phyloP scores from a whole-genome alignment of 1,140 invertebrate genomes.

The Drosophila tani region DNA sequence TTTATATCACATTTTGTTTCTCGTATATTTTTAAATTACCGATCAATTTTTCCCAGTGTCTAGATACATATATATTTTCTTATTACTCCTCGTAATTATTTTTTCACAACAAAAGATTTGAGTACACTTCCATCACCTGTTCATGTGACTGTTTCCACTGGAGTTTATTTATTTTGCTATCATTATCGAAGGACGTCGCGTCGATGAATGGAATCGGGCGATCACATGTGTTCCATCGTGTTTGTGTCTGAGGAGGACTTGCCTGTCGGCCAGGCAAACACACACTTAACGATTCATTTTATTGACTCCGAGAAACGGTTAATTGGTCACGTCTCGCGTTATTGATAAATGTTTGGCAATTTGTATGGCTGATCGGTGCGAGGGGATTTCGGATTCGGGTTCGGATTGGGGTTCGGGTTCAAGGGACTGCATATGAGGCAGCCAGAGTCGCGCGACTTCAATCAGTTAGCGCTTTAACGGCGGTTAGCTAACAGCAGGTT shows the following conservation, averaged over 20 bases:
- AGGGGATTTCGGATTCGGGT: neutral
- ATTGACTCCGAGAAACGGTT: slow-evolving; percentile 60
- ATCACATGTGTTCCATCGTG: slow-evolving; percentile 28
- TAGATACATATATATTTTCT: neutral
- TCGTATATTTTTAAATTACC: too few relatives aligned
- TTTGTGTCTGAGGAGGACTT: slow-evolving; percentile 16
- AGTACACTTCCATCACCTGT: slow-evolving; percentile 15
- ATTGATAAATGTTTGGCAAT: slow-evolving; percentile 77
- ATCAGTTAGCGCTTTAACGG: slow-evolving; percentile 58
- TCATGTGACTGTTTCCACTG: slow-evolving; percentile 14
- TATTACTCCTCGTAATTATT: slow-evolving; percentile 3
- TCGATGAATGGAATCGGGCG: slow-evolving; percentile 3
- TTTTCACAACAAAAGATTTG: slow-evolving; percentile 10
- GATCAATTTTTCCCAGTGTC: neutral
- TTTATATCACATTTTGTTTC: neutral
- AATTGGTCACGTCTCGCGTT: slow-evolving; percentile 72
- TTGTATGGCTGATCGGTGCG: slow-evolving; percentile 45
- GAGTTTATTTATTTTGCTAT: slow-evolving; percentile 23
- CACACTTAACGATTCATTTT: slow-evolving; percentile 32
- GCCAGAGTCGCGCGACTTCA: slow-evolving; percentile 73
- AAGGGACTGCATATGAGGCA: slow-evolving; percentile 33
- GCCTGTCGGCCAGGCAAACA: slow-evolving; percentile 17
- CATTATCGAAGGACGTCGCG: slow-evolving; percentile 21
- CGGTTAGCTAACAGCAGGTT: slow-evolving; percentile 55
- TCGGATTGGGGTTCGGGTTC: neutral